Evolutionary conservation across 2,113 vertebrate genomes (phyloP).

Genomic region (Monarcha castaneiventris): DNA sequence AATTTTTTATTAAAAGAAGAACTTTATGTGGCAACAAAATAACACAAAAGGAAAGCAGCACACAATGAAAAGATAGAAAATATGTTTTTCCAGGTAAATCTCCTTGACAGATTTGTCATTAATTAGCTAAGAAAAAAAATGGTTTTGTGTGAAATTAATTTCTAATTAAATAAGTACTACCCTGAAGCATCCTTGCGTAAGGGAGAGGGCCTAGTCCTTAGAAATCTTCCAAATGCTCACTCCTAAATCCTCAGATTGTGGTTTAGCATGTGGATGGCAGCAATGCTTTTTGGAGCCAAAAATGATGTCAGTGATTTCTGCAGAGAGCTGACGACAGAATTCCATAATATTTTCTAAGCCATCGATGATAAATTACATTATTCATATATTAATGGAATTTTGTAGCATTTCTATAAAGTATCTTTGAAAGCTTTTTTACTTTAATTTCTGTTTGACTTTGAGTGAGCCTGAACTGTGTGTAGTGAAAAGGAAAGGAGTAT

Average conservation of each 20-base stretch:
- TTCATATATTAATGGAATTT: neutral
- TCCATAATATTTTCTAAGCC: neutral
- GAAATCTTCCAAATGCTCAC: neutral
- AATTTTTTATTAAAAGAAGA: neutral
- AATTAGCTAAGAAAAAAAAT: neutral
- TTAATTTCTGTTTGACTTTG: conserved; percentile 26
- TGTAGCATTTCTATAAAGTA: neutral
- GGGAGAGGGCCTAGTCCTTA: neutral
- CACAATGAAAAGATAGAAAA: neutral
- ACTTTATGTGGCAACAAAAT: neutral
- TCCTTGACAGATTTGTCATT: neutral
- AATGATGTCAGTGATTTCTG: neutral
- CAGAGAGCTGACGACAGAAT: neutral
- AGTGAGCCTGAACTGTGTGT: neutral
- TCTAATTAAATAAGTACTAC: neutral
- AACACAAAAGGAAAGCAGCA: neutral
- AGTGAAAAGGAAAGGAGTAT: neutral
- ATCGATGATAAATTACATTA: neutral
- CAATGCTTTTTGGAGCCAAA: neutral
- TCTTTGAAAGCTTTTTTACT: conserved; percentile 29
- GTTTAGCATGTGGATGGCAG: neutral
- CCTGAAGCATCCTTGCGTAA: neutral
- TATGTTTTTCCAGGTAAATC: neutral
- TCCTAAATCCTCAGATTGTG: neutral
- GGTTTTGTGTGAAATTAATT: neutral